A percentile compares a stretch with the other conserved stretches of the same genome.
Evolutionary conservation across 2,113 vertebrate genomes (phyloP).

Genomic region (Geococcyx californianus): DNA sequence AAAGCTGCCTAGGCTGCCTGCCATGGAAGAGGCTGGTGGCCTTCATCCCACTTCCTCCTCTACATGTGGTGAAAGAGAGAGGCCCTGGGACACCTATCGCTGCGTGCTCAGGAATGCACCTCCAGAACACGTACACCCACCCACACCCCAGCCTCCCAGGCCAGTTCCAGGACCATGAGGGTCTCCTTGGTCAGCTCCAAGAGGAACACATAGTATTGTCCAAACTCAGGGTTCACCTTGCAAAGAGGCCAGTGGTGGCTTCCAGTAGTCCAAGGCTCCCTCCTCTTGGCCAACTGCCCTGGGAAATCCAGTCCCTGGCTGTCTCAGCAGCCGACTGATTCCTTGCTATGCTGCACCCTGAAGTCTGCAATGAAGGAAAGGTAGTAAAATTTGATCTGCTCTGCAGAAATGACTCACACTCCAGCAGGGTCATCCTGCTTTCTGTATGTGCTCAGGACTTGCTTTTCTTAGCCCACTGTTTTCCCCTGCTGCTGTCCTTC

Average conservation of each 20-base stretch:
- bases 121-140: accelerated
- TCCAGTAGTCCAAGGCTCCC: background rate
- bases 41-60: background rate
- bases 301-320: background rate
- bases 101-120: background rate
- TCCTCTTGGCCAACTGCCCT: background rate
- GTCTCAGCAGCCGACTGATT: background rate
- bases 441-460: background rate
- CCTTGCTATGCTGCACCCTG: background rate
- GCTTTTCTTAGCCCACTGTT: background rate
- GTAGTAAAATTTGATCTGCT: background rate
- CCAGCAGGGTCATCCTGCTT: background rate
- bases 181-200: background rate
- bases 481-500: background rate
- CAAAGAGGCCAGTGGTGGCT: background rate
- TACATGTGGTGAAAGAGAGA: accelerated
- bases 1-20: background rate
- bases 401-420: background rate
- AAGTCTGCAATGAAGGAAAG: background rate
- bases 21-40: background rate
- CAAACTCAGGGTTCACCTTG: background rate
- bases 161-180: background rate
- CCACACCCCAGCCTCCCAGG: background rate
- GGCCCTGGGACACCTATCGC: background rate
- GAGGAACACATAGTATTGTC: background rate